Evolutionary conservation across 1,140 invertebrate genomes (phyloP).

Genomic region (Propsilocerus akamusi): DNA sequence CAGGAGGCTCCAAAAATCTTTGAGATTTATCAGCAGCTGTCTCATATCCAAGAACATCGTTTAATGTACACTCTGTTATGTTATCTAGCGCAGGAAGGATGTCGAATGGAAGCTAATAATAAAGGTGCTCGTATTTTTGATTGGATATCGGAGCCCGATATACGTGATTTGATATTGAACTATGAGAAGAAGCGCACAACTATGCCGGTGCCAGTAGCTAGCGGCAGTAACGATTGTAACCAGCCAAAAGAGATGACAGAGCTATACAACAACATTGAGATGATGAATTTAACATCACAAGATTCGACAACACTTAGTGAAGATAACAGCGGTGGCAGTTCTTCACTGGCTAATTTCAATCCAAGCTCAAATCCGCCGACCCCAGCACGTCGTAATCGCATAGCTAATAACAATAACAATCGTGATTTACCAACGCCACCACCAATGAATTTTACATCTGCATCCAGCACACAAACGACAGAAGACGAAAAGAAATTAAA

Average conservation of each 20-base stretch:
- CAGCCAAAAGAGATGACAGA: background rate
- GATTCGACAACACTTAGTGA: background rate
- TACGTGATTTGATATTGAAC: conserved; percentile 18
- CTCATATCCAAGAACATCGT: conserved; percentile 24
- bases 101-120: conserved; percentile 42
- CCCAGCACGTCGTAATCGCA: conserved; percentile 4
- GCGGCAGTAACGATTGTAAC: background rate
- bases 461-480: background rate
- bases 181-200: conserved; percentile 9
- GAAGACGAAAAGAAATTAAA: background rate
- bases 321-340: background rate
- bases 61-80: conserved; percentile 45
- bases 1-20: conserved; percentile 27
- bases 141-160: conserved; percentile 21
- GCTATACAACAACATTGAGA: conserved; percentile 4
- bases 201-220: background rate
- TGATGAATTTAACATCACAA: conserved; percentile 5
- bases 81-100: conserved; percentile 46
- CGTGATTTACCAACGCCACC: conserved; percentile 2
- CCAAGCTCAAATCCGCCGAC: conserved; percentile 6
- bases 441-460: background rate
- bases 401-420: background rate
- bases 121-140: conserved; percentile 22
- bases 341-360: background rate
- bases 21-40: conserved; percentile 24